phyloP scores from a whole-genome alignment of 1,140 invertebrate genomes.

The Pachypsylla venusta region DNA sequence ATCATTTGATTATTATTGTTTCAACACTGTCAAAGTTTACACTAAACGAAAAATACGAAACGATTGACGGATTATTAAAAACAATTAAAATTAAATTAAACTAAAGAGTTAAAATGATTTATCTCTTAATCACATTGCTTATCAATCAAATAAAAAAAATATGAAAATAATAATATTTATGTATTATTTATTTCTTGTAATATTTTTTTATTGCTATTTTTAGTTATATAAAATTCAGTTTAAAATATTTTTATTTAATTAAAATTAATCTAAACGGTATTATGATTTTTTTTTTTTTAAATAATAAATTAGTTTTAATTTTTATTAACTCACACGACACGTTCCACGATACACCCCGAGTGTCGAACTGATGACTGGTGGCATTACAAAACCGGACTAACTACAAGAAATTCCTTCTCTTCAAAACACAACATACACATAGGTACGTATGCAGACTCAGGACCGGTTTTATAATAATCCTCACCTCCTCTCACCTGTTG shows the following conservation, averaged over 20 bases:
- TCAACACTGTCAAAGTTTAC: too few relatives aligned
- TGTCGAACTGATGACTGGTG: constrained; percentile 9
- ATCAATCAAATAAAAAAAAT: too few relatives aligned
- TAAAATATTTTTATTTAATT: neutral
- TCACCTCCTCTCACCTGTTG: too few relatives aligned
- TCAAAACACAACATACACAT: constrained; percentile 5
- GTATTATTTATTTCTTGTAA: too few relatives aligned
- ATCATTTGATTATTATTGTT: too few relatives aligned
- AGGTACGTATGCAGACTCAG: constrained; percentile 5
- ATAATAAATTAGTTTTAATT: constrained; percentile 2
- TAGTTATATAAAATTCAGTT: neutral
- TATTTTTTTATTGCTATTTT: neutral
- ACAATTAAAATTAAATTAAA: too few relatives aligned
- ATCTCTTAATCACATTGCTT: too few relatives aligned
- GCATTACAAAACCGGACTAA: constrained; percentile 6
- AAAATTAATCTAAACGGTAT: neutral
- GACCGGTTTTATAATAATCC: neutral
- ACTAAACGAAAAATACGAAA: too few relatives aligned
- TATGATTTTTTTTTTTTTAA: neutral
- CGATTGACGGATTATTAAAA: too few relatives aligned
- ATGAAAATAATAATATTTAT: too few relatives aligned
- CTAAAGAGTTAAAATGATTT: too few relatives aligned
- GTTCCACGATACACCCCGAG: neutral
- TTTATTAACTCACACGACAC: neutral
- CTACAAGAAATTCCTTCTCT: constrained; percentile 9